phyloP scores from a whole-genome alignment of 1,140 invertebrate genomes.

The Solen grandis region DNA sequence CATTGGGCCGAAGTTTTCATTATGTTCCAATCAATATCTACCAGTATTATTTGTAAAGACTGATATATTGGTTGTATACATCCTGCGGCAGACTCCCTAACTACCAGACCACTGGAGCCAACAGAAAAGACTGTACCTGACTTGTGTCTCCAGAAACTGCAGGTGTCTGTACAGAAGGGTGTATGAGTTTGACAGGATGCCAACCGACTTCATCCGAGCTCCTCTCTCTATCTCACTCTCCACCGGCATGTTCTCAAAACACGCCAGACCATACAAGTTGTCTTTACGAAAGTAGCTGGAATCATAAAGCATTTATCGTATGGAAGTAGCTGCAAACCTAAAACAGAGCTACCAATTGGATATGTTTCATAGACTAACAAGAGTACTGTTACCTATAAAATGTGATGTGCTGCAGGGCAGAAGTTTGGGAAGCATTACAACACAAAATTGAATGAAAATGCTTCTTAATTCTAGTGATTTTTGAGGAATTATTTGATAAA shows the following conservation, averaged over 20 bases:
- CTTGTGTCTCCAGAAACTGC: conserved; percentile 81
- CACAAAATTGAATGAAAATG: no score
- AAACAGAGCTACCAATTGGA: background rate
- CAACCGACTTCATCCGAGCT: conserved; percentile 82
- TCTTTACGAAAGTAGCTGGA: conserved; percentile 81
- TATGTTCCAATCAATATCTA: no score
- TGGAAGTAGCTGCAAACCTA: background rate
- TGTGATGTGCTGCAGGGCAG: background rate
- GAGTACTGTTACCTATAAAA: background rate
- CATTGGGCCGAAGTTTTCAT: no score
- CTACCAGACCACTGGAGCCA: no score
- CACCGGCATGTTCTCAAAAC: conserved; percentile 82
- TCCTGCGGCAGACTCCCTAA: no score
- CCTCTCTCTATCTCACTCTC: conserved; percentile 81
- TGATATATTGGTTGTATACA: no score
- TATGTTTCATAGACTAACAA: background rate
- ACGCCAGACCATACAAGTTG: conserved; percentile 80
- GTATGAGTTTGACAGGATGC: conserved; percentile 80
- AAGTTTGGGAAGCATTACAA: no score
- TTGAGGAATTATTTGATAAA: no score
- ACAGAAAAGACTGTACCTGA: no score
- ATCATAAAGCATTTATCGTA: conserved; percentile 47
- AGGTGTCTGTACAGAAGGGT: conserved; percentile 80
- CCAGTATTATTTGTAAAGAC: no score
- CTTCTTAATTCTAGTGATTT: no score